phyloP scores from a whole-genome alignment of 2,797 vertebrate genomes.

The Amblyraja radiata region DNA sequence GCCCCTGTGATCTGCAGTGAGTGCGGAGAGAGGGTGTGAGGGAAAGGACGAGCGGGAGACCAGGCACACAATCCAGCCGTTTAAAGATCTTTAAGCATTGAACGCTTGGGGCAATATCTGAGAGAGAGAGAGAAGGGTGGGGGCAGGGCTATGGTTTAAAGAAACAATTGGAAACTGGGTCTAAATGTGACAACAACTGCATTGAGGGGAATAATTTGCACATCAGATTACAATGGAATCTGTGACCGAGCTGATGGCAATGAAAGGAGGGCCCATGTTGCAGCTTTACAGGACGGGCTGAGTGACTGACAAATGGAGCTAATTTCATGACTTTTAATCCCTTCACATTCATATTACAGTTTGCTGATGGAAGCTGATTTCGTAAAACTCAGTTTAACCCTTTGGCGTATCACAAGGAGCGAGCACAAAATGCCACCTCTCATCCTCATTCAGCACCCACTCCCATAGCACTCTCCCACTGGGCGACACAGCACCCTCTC shows the following conservation, averaged over 20 bases:
- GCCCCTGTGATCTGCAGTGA: constrained; percentile 63
- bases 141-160: neutral
- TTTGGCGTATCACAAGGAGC: neutral
- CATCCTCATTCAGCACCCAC: neutral
- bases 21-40: neutral
- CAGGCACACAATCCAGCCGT: neutral
- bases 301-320: constrained; percentile 1
- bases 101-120: neutral
- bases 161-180: constrained; percentile 15
- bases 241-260: neutral
- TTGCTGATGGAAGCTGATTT: neutral
- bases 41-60: neutral
- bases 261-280: neutral
- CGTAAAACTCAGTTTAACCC: neutral
- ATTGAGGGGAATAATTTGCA: constrained; percentile 3
- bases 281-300: neutral
- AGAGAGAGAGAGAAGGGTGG: neutral
- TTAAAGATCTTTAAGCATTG: no score
- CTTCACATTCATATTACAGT: neutral
- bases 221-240: constrained; percentile 16
- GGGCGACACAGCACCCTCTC: neutral
- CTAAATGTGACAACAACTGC: neutral
- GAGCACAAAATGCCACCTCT: neutral
- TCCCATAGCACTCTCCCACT: neutral
- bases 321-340: neutral